These are phyloP conservation scores for Pantala flavescens DNA, from an alignment of 1,140 invertebrate genomes.

Conservation along the genomic window DNA sequence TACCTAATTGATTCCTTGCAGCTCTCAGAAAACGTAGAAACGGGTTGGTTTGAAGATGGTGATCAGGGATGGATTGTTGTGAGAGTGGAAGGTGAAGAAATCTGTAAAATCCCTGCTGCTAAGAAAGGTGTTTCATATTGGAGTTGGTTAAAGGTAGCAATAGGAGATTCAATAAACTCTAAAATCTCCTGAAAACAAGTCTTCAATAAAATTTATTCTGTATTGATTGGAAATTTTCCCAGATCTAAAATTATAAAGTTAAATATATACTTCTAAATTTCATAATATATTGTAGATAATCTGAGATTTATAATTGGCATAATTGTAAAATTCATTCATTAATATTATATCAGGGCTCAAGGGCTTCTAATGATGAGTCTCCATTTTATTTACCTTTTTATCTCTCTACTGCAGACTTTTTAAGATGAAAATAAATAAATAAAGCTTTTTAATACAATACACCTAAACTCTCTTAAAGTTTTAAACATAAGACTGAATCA, in stretches of 20 bases:
- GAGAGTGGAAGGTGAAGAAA: conserved; percentile 45
- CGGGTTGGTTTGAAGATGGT: conserved; percentile 35
- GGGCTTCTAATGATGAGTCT: neutral
- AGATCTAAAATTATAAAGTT: neutral
- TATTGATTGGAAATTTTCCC: neutral
- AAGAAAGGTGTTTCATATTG: conserved; percentile 48
- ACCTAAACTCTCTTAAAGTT: too few relatives aligned
- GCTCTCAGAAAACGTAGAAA: conserved; percentile 23
- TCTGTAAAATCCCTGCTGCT: conserved; percentile 45
- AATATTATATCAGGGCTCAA: neutral
- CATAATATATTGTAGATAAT: neutral
- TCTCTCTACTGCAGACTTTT: neutral
- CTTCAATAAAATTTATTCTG: neutral
- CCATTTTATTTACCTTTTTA: neutral
- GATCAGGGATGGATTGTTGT: conserved; percentile 36
- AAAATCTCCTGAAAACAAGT: neutral
- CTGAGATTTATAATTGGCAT: neutral
- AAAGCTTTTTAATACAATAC: too few relatives aligned
- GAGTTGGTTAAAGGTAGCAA: conserved; percentile 51
- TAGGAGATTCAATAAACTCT: neutral
- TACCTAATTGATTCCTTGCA: conserved; percentile 19
- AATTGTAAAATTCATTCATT: neutral
- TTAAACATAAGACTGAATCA: too few relatives aligned
- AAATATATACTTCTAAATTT: neutral
- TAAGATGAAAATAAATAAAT: too few relatives aligned